Conservation (phyloP, 2,113 vertebrate genomes). For the Hyaena hyaena region DNA sequence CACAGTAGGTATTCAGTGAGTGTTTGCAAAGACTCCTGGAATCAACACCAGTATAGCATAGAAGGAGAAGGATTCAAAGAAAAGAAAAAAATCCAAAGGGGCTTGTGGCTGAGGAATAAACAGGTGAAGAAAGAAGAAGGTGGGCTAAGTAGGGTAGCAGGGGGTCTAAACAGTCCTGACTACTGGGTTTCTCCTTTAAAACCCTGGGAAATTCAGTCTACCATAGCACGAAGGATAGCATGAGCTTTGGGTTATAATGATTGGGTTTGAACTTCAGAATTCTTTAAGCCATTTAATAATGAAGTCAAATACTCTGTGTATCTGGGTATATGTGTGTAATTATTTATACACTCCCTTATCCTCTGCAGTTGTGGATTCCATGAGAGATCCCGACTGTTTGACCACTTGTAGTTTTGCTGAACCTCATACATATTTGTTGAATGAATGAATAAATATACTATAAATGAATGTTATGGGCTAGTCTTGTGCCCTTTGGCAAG, state of each 20-base stretch:
- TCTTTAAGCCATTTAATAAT: not conserved
- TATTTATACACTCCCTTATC: not conserved
- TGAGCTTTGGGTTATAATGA: not conserved
- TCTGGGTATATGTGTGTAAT: not conserved
- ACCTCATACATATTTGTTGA: not conserved
- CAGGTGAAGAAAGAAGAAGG: not conserved
- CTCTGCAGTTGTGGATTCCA: not conserved
- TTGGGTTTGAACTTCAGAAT: not conserved
- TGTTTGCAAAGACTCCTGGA: not conserved
- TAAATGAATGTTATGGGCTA: not conserved
- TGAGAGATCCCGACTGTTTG: not conserved
- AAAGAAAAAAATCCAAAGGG: not conserved
- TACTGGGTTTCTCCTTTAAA: not conserved
- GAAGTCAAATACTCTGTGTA: not conserved
- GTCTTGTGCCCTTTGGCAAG: not conserved
- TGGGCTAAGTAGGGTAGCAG: too few species aligned
- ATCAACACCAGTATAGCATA: too few species aligned
- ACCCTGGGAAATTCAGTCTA: not conserved
- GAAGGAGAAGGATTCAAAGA: not conserved
- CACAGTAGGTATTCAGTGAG: not conserved
- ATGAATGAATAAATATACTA: not conserved
- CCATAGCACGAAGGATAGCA: not conserved
- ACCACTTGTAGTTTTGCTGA: not conserved
- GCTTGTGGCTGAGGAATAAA: not conserved
- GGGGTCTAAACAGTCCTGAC: not conserved